Conservation (phyloP, 2,888 invertebrate genomes). For the Dione vanillae region DNA sequence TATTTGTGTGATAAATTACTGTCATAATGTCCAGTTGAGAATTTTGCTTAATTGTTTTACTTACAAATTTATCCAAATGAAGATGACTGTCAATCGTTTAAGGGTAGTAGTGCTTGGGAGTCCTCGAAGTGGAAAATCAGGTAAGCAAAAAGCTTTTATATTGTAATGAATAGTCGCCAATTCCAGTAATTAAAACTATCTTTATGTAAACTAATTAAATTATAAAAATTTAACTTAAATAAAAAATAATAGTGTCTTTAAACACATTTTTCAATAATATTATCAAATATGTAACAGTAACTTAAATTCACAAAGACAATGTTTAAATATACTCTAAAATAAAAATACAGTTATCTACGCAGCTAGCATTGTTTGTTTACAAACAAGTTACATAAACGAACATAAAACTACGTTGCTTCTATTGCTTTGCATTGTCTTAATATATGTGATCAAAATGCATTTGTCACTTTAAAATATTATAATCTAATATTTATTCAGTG, state of each 20-base stretch:
- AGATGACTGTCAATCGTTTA: conserved; percentile 91
- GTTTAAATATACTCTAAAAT: neutral
- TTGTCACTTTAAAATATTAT: conserved; percentile 44
- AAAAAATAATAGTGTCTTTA: too few relatives aligned
- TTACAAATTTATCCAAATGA: conserved; percentile 75
- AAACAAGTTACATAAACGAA: conserved; percentile 8
- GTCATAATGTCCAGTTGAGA: conserved; percentile 63
- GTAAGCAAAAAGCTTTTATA: conserved; percentile 75
- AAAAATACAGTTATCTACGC: neutral
- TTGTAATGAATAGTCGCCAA: too few relatives aligned
- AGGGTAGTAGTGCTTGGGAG: conserved; percentile 91
- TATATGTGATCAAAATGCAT: conserved; percentile 21
- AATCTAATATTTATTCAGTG: conserved; percentile 47
- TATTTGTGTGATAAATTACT: conserved; percentile 57
- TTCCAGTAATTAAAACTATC: too few relatives aligned
- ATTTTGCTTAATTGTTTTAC: conserved; percentile 55
- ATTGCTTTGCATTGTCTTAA: conserved; percentile 8
- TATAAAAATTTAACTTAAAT: neutral
- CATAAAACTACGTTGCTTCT: conserved; percentile 9
- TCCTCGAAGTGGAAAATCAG: conserved; percentile 91
- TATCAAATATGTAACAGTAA: neutral
- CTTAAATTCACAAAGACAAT: neutral
- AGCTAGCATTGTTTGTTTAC: conserved; percentile 18
- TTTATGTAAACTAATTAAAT: too few relatives aligned
- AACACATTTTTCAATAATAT: neutral